These are phyloP conservation scores for Nasonia oneida DNA, from an alignment of 2,888 invertebrate genomes.

Conservation along the genomic window DNA sequence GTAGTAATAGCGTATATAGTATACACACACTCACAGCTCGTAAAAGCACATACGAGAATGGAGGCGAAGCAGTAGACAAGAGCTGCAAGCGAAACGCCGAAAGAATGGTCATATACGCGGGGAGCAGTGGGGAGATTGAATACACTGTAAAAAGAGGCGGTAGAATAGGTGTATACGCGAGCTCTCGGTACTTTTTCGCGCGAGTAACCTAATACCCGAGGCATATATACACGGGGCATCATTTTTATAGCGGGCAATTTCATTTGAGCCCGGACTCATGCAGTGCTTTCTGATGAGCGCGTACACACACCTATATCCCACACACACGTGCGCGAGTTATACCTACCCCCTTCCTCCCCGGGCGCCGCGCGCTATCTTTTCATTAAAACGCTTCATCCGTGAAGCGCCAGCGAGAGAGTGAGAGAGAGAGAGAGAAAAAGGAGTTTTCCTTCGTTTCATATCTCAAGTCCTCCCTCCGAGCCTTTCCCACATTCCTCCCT, in stretches of 20 bases:
- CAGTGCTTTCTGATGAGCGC: constrained; percentile 78
- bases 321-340: background rate
- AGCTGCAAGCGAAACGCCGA: background rate
- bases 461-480: constrained; percentile 64
- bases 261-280: constrained; percentile 78
- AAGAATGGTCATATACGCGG: constrained; percentile 16
- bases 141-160: constrained; percentile 49
- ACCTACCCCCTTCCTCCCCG: constrained; percentile 15
- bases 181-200: constrained; percentile 58
- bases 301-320: constrained; percentile 50
- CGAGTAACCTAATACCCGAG: constrained; percentile 72
- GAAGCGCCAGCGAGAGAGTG: constrained; percentile 40
- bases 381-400: constrained; percentile 76
- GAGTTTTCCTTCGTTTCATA: constrained; percentile 70
- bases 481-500: constrained; percentile 59
- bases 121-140: constrained; percentile 50
- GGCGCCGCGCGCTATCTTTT: constrained; percentile 74
- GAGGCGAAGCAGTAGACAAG: background rate
- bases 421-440: constrained; percentile 41
- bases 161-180: constrained; percentile 6
- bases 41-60: constrained; percentile 51
- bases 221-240: constrained; percentile 73
- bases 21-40: background rate
- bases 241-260: constrained; percentile 77
- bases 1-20: too few species aligned